Percentiles rank a stretch among this genome's conserved stretches.
These are phyloP conservation scores for Platycheirus rosarum DNA, from an alignment of 2,888 invertebrate genomes.

Conservation along the genomic window DNA sequence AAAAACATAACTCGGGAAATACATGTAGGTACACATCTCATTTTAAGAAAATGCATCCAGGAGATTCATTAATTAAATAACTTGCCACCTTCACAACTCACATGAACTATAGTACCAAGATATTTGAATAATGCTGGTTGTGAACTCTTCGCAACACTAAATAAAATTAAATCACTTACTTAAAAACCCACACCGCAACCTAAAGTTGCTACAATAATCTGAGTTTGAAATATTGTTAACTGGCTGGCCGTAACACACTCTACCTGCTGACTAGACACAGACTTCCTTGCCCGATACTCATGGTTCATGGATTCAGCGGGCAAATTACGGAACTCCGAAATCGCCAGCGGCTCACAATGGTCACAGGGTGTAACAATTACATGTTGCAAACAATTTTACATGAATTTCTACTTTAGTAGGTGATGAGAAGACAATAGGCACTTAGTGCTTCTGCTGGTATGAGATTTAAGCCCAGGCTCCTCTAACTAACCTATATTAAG, in stretches of 20 bases:
- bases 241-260: conserved; percentile 48
- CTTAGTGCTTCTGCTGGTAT: conserved; percentile 64
- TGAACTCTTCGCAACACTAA: conserved; percentile 14
- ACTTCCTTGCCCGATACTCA: conserved; percentile 61
- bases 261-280: conserved; percentile 44
- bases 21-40: no score
- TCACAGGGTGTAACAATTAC: conserved; percentile 66
- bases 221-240: conserved; percentile 65
- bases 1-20: no score
- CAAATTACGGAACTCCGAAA: conserved; percentile 62
- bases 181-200: background rate
- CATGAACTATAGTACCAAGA: no score
- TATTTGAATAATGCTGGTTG: conserved; percentile 30
- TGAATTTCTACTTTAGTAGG: conserved; percentile 61
- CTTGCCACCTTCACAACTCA: no score
- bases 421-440: conserved; percentile 55
- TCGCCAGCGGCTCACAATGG: conserved; percentile 66
- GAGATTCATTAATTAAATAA: no score
- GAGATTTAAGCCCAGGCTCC: conserved; percentile 30
- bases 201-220: conserved; percentile 52
- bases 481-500: conserved; percentile 12
- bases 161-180: conserved; percentile 1
- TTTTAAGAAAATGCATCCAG: no score
- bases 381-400: conserved; percentile 65
- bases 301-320: conserved; percentile 71